A percentile compares a stretch with the other conserved stretches of the same genome.
Conservation (phyloP, 2,797 vertebrate genomes). For the Botia almorhae region DNA sequence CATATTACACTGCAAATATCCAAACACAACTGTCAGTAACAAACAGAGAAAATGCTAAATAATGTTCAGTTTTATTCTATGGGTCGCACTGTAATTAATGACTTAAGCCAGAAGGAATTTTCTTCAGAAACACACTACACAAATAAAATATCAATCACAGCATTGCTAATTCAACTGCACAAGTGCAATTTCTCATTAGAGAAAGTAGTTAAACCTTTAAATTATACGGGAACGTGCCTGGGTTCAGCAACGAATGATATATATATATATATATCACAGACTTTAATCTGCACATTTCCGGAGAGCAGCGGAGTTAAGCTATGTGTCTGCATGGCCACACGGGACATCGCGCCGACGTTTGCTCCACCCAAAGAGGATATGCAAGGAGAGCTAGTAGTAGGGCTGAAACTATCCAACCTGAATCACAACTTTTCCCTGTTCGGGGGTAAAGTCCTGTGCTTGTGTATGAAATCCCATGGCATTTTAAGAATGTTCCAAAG, state of each 20-base stretch:
- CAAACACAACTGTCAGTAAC: not conserved
- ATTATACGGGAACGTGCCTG: not conserved
- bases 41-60: not conserved
- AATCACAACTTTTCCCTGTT: slow-evolving; percentile 68
- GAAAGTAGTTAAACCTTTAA: not conserved
- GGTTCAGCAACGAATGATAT: not conserved
- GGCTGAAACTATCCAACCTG: slow-evolving; percentile 49
- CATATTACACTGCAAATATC: not conserved
- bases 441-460: slow-evolving; percentile 72
- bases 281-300: slow-evolving; percentile 38
- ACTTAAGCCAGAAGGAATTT: not conserved
- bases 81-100: not conserved
- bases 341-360: slow-evolving; percentile 57
- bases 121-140: not conserved
- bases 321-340: slow-evolving; percentile 60
- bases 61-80: not conserved
- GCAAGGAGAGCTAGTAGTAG: slow-evolving; percentile 15
- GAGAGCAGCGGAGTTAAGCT: not conserved
- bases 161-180: not conserved
- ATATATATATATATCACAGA: not conserved
- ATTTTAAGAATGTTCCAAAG: slow-evolving; percentile 86
- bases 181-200: not conserved
- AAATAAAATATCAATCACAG: not conserved
- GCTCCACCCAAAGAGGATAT: slow-evolving; percentile 80
- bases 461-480: slow-evolving; percentile 72